These are phyloP conservation scores for Fulmarus glacialis DNA, from an alignment of 2,113 vertebrate species.

Conservation along the genomic window DNA sequence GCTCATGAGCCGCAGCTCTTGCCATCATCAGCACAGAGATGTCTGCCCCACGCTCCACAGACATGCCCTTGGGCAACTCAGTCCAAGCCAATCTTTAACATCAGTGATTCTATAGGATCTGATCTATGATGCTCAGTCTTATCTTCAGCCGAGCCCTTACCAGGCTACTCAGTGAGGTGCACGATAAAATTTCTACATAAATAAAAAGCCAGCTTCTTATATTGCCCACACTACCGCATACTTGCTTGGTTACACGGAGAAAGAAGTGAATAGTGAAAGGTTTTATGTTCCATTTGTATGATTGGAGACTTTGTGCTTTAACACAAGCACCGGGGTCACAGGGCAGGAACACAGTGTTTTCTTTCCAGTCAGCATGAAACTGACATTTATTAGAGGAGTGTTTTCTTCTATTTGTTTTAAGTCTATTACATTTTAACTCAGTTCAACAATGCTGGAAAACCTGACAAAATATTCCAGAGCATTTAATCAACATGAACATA, in stretches of 20 bases:
- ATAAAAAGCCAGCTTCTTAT: neutral
- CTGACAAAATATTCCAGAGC: slow-evolving; percentile 28
- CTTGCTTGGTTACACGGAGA: neutral
- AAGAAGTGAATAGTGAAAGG: slow-evolving; percentile 49
- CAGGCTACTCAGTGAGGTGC: neutral
- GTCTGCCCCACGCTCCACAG: neutral
- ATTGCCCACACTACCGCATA: neutral
- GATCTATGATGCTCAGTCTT: neutral
- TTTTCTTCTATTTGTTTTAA: slow-evolving; percentile 61
- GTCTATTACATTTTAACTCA: slow-evolving; percentile 35
- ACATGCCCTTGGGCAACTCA: neutral
- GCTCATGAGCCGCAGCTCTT: neutral
- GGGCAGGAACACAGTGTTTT: slow-evolving; percentile 60
- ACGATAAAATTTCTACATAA: neutral
- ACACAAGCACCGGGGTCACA: slow-evolving; percentile 15
- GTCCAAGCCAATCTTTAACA: neutral
- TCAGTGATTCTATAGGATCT: neutral
- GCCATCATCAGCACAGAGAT: neutral
- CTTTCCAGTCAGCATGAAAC: slow-evolving; percentile 54
- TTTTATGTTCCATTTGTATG: slow-evolving; percentile 49
- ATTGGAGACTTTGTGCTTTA: slow-evolving; percentile 60
- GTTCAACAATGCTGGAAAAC: slow-evolving; percentile 54
- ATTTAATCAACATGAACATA: neutral
- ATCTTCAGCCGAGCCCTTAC: neutral
- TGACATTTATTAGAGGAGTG: slow-evolving; percentile 44